Evolutionary conservation across 2,888 invertebrate species (phyloP), one percentile per base, ranked within the genome.

Genomic region (Proisotoma minuta): DNA sequence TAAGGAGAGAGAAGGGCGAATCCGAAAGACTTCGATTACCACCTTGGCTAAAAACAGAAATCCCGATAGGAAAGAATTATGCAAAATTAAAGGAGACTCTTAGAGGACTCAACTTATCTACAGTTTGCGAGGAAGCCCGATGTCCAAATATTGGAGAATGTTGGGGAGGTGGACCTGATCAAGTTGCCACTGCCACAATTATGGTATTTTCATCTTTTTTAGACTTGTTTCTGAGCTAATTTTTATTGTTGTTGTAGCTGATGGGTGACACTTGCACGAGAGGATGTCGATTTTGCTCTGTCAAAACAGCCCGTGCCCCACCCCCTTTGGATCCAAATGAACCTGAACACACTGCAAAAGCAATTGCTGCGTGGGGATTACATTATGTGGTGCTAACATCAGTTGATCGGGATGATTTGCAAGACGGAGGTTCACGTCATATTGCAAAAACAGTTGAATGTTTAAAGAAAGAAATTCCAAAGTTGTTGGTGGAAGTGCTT

Each of bases 141-240:
- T 98, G 98, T 81, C 98, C 97, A 0, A 98, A 98, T 78, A 97
- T 98, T 68, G 96, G 98, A 12, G 97, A 98, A 80, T 99, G 99
- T 78, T 97, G 96, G 96, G 95, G 95, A 58, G 94, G 94, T 0
- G 95, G 95, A 15, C 88, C 91, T 75, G 84, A 91, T 80, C 90
- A 90, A 28, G 93, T 92, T 20, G 91, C 98, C n/a, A 99, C 99
- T 23, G 99, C 99, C 2, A 99, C 99, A 51, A 98, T 99, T 58
- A 99, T 99, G 99, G 93, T 93, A 79, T 75, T 12, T 24, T 18
- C 10, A 43, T 43, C 43, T 43, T 5, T 43, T 43, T 43, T 43
- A 12, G 20, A 12, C 18, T 43, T 43, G 34, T 10, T 20, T 10
- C 29, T n/a, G n/a, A n/a, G n/a, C n/a, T n/a, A n/a, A n/a, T n/a